Evolutionary conservation across 2,113 vertebrate species (phyloP).

Genomic region (Gadus chalcogrammus): DNA sequence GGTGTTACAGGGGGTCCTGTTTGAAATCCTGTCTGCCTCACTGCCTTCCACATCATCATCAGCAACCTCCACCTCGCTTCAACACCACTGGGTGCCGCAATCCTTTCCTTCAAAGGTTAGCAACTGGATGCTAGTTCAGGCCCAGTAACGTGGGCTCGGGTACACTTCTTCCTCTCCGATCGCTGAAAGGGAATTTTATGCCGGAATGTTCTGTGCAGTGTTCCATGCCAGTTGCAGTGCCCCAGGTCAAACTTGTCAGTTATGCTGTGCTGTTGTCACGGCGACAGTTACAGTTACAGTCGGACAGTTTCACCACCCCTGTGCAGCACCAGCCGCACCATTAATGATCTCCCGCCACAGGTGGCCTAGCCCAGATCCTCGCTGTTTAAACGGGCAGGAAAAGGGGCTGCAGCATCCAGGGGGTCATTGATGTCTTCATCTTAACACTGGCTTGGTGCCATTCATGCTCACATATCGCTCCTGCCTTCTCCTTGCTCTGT

Average conservation of each 20-base stretch:
- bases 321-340: too few species aligned
- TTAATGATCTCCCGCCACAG: too few species aligned
- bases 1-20: constrained; percentile 20
- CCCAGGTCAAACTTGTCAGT: too few species aligned
- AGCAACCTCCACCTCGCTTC: constrained; percentile 42
- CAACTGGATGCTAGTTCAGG: constrained; percentile 37
- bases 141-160: too few species aligned
- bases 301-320: too few species aligned
- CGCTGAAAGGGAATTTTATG: too few species aligned
- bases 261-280: too few species aligned
- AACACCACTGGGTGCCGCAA: constrained; percentile 36
- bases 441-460: constrained; percentile 45
- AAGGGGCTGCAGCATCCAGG: constrained; percentile 27
- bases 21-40: constrained; percentile 51
- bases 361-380: too few species aligned
- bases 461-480: constrained; percentile 44
- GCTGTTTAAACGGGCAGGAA: constrained; percentile 9
- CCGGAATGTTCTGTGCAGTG: too few species aligned
- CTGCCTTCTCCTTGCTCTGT: constrained; percentile 32
- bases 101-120: constrained; percentile 52
- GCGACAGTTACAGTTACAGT: too few species aligned
- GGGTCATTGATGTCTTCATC: constrained; percentile 53
- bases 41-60: constrained; percentile 44
- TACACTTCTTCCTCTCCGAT: too few species aligned
- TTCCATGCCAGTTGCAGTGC: too few species aligned